phyloP scores from a whole-genome alignment of 2,888 invertebrate genomes.

The Tenthredo scrophulariae region DNA sequence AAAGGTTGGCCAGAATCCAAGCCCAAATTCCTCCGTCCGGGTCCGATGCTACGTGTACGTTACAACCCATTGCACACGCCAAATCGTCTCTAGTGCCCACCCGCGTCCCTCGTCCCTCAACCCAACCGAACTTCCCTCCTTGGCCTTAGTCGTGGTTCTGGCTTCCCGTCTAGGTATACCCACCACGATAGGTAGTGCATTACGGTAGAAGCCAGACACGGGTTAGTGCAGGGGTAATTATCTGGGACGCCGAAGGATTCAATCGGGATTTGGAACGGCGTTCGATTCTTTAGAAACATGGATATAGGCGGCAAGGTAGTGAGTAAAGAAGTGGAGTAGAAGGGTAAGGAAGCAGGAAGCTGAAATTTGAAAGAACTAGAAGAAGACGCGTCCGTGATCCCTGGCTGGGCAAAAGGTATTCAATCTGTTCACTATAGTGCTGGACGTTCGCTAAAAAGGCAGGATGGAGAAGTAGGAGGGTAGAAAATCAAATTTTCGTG shows the following conservation, averaged over 20 bases:
- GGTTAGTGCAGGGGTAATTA: conserved; percentile 47
- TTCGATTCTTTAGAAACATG: conserved; percentile 44
- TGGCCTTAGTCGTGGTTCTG: conserved; percentile 28
- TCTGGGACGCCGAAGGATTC: conserved; percentile 48
- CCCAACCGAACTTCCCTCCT: conserved; percentile 50
- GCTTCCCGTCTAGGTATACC: conserved; percentile 35
- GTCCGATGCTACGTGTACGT: conserved; percentile 65
- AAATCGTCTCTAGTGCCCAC: conserved; percentile 71
- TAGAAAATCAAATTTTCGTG: conserved; percentile 49
- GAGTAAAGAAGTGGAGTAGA: conserved; percentile 59
- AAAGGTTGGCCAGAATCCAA: conserved; percentile 74
- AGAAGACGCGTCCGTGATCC: conserved; percentile 47
- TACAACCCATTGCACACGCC: conserved; percentile 74
- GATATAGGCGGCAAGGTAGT: conserved; percentile 43
- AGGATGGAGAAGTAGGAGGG: conserved; percentile 20
- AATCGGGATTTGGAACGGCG: conserved; percentile 33
- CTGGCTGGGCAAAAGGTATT: conserved; percentile 45
- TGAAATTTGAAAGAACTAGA: conserved; percentile 41
- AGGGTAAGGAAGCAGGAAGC: conserved; percentile 58
- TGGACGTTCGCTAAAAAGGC: conserved; percentile 49
- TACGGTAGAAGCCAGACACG: conserved; percentile 44
- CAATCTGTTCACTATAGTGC: conserved; percentile 49
- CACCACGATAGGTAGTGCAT: conserved; percentile 26
- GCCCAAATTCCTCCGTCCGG: conserved; percentile 67
- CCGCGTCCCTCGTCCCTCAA: conserved; percentile 67